phyloP scores from a whole-genome alignment of 2,113 vertebrate genomes.

The Gymnogyps californianus region DNA sequence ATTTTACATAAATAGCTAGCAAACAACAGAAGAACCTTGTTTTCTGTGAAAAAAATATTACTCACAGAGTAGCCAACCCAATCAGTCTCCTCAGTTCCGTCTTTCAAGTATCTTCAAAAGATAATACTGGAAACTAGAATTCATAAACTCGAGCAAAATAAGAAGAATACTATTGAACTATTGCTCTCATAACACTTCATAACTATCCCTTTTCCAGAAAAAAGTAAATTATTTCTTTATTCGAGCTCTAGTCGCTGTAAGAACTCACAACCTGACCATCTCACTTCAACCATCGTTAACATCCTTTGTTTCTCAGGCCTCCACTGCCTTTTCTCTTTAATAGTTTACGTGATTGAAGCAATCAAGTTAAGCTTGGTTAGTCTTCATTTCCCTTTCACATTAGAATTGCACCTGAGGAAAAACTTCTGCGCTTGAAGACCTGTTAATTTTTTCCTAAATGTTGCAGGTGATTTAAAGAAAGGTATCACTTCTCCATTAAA shows the following conservation, averaged over 20 bases:
- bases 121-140: accelerated
- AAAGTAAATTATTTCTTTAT: accelerated
- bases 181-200: accelerated
- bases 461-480: neutral
- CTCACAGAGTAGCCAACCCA: accelerated
- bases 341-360: neutral
- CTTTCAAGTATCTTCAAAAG: neutral
- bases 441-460: neutral
- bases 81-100: neutral
- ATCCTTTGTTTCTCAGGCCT: neutral
- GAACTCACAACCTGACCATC: accelerated
- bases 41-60: neutral
- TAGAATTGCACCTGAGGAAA: neutral
- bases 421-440: neutral
- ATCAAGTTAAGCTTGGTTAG: neutral
- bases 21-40: accelerated
- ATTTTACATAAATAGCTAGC: accelerated
- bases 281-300: accelerated
- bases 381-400: neutral
- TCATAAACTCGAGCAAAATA: accelerated
- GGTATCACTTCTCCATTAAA: neutral
- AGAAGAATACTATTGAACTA: accelerated
- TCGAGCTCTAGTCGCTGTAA: accelerated
- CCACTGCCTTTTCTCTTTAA: neutral
- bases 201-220: accelerated